Evolutionary conservation across 2,797 vertebrate genomes (phyloP).

Genomic region (Platyrinchus mystaceus): DNA sequence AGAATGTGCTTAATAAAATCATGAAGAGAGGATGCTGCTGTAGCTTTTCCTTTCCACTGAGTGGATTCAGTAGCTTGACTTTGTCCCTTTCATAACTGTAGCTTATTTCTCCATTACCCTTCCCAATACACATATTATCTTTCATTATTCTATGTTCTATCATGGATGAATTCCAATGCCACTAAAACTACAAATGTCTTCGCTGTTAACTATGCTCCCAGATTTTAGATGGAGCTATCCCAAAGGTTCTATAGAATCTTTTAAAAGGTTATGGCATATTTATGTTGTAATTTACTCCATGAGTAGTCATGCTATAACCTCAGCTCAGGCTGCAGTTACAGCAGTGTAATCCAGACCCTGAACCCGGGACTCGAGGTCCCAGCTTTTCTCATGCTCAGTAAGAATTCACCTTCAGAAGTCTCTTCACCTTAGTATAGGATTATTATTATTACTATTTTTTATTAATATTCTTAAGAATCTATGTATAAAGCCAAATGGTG

Average conservation of each 20-base stretch:
- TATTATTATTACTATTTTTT: neutral
- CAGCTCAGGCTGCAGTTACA: neutral
- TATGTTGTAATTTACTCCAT: neutral
- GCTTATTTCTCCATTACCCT: neutral
- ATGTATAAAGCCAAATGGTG: neutral
- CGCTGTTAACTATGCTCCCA: neutral
- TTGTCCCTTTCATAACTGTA: neutral
- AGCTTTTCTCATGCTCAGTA: neutral
- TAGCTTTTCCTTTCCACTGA: neutral
- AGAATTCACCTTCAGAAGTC: neutral
- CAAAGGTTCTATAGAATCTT: neutral
- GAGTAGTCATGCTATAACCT: neutral
- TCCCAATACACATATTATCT: neutral
- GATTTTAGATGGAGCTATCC: neutral
- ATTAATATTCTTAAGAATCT: neutral
- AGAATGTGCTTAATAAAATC: constrained; percentile 29
- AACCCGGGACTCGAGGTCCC: neutral
- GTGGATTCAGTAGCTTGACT: neutral
- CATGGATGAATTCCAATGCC: neutral
- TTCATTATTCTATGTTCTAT: neutral
- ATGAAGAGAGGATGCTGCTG: neutral
- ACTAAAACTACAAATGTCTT: neutral
- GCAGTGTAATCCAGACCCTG: neutral
- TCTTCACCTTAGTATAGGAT: neutral
- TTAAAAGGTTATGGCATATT: neutral